Percentiles rank a stretch among this genome's conserved stretches.
phyloP scores from a whole-genome alignment of 1,140 invertebrate species.

The Achatina immaculata region DNA sequence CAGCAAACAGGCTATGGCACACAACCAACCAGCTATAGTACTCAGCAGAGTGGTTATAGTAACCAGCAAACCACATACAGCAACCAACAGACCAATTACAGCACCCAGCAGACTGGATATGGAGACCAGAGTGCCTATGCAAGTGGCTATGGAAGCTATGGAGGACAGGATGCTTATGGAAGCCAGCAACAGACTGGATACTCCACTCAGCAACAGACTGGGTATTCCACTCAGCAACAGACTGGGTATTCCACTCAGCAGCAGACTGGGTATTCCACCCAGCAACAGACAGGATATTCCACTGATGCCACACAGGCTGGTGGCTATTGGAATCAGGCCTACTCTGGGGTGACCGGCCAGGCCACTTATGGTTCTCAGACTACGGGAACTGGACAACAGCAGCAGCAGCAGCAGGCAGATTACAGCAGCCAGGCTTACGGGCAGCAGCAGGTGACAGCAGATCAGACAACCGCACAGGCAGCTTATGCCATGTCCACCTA shows the following conservation, averaged over 20 bases:
- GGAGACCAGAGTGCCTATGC: not conserved
- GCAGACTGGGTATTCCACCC: not conserved
- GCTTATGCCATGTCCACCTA: not conserved
- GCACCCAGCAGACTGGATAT: not conserved
- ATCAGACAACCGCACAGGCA: not conserved
- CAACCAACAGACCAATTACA: not conserved
- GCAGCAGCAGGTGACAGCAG: constrained; percentile 1
- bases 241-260: not conserved
- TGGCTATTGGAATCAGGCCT: constrained; percentile 20
- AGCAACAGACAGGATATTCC: not conserved
- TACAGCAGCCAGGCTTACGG: constrained; percentile 25
- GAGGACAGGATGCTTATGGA: not conserved
- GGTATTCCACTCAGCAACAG: not conserved
- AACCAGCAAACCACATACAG: not conserved
- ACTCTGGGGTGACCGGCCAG: not conserved
- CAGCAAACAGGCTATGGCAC: not conserved
- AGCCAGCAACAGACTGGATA: not conserved
- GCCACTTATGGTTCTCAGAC: not conserved
- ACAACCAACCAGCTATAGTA: constrained; percentile 14
- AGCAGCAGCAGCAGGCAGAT: not conserved
- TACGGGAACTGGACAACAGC: not conserved
- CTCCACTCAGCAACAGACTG: no score
- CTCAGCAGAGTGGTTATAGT: constrained; percentile 5
- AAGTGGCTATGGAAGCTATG: not conserved
- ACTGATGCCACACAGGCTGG: not conserved